phyloP scores from a whole-genome alignment of 2,888 invertebrate genomes.

The Leucania comma region DNA sequence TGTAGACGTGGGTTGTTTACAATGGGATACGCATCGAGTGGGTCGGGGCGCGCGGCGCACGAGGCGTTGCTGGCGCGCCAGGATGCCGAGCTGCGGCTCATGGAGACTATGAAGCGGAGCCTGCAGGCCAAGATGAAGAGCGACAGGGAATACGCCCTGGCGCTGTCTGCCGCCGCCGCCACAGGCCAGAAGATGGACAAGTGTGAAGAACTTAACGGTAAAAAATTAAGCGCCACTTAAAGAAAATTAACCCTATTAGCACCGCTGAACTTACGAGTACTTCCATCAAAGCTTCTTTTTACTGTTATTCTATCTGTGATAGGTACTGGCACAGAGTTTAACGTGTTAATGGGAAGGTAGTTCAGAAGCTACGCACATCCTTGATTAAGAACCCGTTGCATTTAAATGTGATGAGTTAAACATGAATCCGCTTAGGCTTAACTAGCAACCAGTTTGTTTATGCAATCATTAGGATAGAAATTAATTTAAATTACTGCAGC shows the following conservation, averaged over 20 bases:
- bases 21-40: conserved; percentile 96
- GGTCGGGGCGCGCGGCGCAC: conserved; percentile 97
- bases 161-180: conserved; percentile 94
- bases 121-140: conserved; percentile 96
- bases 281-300: conserved; percentile 30
- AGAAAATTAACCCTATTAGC: conserved; percentile 54
- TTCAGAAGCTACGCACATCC: conserved; percentile 15
- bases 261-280: conserved; percentile 34
- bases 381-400: conserved; percentile 53
- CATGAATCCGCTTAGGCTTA: conserved; percentile 23
- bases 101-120: conserved; percentile 97
- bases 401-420: conserved; percentile 52
- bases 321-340: conserved; percentile 11
- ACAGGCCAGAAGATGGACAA: conserved; percentile 96
- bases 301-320: conserved; percentile 23
- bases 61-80: conserved; percentile 97
- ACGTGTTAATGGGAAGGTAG: not conserved
- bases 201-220: conserved; percentile 93
- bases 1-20: conserved; percentile 78
- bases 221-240: conserved; percentile 48
- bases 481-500: conserved; percentile 24
- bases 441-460: conserved; percentile 26
- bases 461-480: conserved; percentile 26
- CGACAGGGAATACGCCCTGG: conserved; percentile 97
- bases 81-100: conserved; percentile 97